Conservation (phyloP, 2,888 invertebrate species). For the Drosophila atripex region DNA sequence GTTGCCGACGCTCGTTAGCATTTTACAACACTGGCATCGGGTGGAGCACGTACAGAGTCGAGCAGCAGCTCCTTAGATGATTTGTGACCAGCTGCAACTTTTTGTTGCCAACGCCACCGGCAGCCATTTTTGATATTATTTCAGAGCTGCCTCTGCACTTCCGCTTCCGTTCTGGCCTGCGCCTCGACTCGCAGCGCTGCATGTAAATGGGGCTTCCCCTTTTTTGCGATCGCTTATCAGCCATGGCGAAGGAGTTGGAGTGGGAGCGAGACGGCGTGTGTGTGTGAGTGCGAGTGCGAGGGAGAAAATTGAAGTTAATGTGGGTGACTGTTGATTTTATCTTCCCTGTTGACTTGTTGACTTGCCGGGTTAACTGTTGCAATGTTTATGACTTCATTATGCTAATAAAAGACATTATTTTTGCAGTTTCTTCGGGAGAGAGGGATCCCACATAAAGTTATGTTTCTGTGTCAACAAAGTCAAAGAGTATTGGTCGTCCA, state of each 20-base stretch:
- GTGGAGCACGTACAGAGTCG: conserved; percentile 42
- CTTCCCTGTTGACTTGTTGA: conserved; percentile 77
- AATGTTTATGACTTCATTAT: conserved; percentile 78
- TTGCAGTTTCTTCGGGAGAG: conserved; percentile 16
- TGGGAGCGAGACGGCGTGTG: not conserved
- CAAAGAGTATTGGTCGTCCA: not conserved
- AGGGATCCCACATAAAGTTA: not conserved
- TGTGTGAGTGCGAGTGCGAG: conserved; percentile 25
- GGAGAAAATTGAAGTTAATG: conserved; percentile 39
- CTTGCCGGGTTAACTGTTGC: conserved; percentile 73
- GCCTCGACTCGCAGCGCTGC: conserved; percentile 55
- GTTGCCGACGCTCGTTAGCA: conserved; percentile 73
- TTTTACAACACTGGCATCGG: conserved; percentile 73
- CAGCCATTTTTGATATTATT: conserved; percentile 79
- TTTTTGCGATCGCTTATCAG: conserved; percentile 70
- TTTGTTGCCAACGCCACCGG: conserved; percentile 66
- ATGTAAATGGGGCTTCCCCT: conserved; percentile 67
- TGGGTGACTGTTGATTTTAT: conserved; percentile 70
- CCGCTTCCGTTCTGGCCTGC: conserved; percentile 63
- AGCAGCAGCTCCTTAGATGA: conserved; percentile 58
- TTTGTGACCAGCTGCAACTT: conserved; percentile 77
- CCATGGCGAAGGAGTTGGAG: not conserved
- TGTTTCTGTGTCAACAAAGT: not conserved
- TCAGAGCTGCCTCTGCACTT: conserved; percentile 66
- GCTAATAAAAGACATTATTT: conserved; percentile 76